Evolutionary conservation across 2,797 vertebrate species (phyloP), one percentile per base, ranked within the genome.

Genomic region (Oophaga sylvatica): DNA sequence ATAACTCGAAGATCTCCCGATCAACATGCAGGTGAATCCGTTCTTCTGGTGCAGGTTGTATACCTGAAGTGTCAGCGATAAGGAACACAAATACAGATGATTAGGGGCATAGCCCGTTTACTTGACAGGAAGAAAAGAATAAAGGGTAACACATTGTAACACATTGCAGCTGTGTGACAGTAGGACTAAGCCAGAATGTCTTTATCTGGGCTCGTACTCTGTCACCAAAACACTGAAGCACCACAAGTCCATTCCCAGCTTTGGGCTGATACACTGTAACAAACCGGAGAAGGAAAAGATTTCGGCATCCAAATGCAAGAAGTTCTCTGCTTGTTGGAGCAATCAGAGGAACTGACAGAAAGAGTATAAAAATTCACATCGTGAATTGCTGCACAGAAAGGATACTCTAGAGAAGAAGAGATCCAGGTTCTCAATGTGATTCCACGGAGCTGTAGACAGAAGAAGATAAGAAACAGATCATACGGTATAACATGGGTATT

Each of bases 11-110:
- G 90, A 99, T 95, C 94, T 99, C 98, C 97, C 97, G 22, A 99
- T 93, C 84, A 99, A 95, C 98, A 99, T 99, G 91, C 98, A 99
- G 16, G 97, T 98, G 93, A 99, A 99, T 90, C 98, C 98, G 95
- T 99, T 99, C 95, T 99, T 99, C 95, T 99, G 98, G 91, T 99
- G 98, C 89, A 99, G 94, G 91, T 99, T 98, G 96, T 99, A 99
- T 87, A 99, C 93, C 96, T 99, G 89, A 81, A 59, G 16, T 57
- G 62, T 15, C 75, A 76, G 83, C 17, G 93, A 98, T 94, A 98
- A 98, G 96, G 94, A 68, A 68, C 3, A 48, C 67, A 1, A 1
- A 53, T 7, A 65, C n/a, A 67, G 8, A 20, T 8, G 60, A 53
- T 53, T 8, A 7, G 48, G 48, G 6, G 48, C 10, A 53, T 35